phyloP scores from a whole-genome alignment of 1,140 invertebrate species.

The Drosophila seguyi region DNA sequence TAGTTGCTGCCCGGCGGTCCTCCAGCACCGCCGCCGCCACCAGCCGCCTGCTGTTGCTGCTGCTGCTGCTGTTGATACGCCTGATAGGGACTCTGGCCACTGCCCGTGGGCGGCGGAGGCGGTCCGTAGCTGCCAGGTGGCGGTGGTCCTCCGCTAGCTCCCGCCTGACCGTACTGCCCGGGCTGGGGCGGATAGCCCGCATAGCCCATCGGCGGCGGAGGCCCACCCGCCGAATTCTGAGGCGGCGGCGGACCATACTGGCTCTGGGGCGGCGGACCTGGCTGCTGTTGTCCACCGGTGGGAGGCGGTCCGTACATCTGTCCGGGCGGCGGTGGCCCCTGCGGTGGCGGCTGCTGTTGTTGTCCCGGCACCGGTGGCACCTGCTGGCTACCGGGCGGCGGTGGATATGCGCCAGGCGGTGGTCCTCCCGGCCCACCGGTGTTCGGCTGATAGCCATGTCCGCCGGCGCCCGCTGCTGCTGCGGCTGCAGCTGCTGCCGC shows the following conservation, averaged over 20 bases:
- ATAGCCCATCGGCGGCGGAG: conserved; percentile 78
- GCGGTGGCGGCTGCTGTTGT: conserved; percentile 70
- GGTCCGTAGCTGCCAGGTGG: conserved; percentile 80
- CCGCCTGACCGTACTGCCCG: conserved; percentile 76
- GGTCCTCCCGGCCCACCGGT: conserved; percentile 54
- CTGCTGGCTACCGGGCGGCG: conserved; percentile 66
- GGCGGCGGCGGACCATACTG: conserved; percentile 85
- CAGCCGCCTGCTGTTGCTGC: conserved; percentile 21
- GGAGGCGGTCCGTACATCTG: conserved; percentile 84
- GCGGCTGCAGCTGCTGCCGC: conserved; percentile 36
- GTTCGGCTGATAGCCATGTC: conserved; percentile 70
- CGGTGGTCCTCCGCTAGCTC: conserved; percentile 67
- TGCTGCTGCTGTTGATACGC: conserved; percentile 56
- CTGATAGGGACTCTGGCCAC: conserved; percentile 73
- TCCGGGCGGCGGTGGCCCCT: conserved; percentile 66
- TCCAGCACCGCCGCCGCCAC: conserved; percentile 32
- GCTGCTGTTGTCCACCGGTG: conserved; percentile 82
- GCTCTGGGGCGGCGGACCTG: conserved; percentile 66
- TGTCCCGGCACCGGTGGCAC: conserved; percentile 69
- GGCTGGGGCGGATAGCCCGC: conserved; percentile 76
- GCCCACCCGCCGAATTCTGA: conserved; percentile 61
- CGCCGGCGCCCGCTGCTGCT: conserved; percentile 35
- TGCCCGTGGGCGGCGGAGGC: conserved; percentile 66
- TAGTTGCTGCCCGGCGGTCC: conserved; percentile 66
- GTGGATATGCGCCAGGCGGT: conserved; percentile 69